phyloP scores from a whole-genome alignment of 2,113 vertebrate species.

The Rattus rattus region DNA sequence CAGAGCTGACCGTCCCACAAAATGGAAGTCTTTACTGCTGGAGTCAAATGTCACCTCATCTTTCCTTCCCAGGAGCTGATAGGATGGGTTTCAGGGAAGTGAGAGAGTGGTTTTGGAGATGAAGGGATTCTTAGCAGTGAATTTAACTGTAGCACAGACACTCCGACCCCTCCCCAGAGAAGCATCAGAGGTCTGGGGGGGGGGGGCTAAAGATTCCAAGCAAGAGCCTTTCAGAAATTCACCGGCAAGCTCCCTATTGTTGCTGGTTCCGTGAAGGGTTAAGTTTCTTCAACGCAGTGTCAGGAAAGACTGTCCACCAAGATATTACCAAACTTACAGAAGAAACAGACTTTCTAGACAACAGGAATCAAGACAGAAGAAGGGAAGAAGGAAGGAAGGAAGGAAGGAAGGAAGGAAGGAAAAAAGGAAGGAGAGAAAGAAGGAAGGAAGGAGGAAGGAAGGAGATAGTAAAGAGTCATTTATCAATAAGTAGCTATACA shows the following conservation, averaged over 20 bases:
- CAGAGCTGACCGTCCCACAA: neutral
- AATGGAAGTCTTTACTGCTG: neutral
- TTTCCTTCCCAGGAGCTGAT: neutral
- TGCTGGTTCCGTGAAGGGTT: accelerated
- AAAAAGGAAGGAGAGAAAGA: no score
- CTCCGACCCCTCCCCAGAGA: neutral
- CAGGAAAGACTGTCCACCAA: neutral
- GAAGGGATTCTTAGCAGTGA: neutral
- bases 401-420: no score
- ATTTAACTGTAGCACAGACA: neutral
- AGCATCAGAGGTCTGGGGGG: neutral
- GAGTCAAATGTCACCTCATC: accelerated
- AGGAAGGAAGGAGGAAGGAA: neutral
- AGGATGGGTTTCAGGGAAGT: neutral
- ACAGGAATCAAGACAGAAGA: neutral
- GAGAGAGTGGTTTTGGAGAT: neutral
- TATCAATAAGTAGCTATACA: neutral
- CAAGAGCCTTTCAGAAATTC: slow-evolving; percentile 25
- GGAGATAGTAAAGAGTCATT: no score
- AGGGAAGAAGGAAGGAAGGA: no score
- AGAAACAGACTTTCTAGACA: neutral
- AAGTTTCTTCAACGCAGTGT: neutral
- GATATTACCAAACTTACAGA: neutral
- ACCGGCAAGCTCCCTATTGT: neutral
- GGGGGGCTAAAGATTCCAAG: neutral